phyloP scores from a whole-genome alignment of 92 coral and sea anemone species.

The Phenganax stokvisi region DNA sequence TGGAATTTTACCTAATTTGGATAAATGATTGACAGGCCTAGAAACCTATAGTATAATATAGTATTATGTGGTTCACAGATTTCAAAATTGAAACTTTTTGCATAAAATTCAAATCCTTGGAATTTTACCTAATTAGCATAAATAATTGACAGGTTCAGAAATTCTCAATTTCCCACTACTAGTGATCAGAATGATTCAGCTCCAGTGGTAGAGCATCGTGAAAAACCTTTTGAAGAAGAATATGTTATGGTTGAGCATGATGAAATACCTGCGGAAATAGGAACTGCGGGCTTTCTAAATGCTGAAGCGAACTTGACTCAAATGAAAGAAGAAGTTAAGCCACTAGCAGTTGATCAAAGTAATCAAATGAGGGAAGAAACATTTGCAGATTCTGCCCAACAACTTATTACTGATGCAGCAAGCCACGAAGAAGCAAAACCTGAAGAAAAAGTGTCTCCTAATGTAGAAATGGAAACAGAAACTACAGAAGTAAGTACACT shows the following conservation, averaged over 20 bases:
- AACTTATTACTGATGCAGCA: not conserved
- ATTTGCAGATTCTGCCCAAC: not conserved
- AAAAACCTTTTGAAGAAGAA: not conserved
- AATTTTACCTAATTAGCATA: too few species aligned
- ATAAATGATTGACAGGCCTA: too few species aligned
- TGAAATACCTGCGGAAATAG: not conserved
- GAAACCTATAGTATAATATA: too few species aligned
- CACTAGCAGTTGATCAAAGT: not conserved
- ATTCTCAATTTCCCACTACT: too few species aligned
- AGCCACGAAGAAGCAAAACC: not conserved
- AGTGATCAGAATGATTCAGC: slow-evolving; percentile 11
- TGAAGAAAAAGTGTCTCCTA: not conserved
- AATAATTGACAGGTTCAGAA: too few species aligned
- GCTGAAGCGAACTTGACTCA: not conserved
- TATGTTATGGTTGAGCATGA: slow-evolving; percentile 12
- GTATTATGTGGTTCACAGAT: too few species aligned
- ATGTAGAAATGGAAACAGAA: not conserved
- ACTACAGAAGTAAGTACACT: not conserved
- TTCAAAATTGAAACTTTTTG: too few species aligned
- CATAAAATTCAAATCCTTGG: too few species aligned
- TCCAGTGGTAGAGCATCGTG: not conserved
- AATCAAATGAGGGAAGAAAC: not conserved
- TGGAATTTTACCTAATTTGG: too few species aligned
- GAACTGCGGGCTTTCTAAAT: not conserved
- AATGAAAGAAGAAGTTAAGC: not conserved